A percentile compares a stretch with the other conserved stretches of the same genome.
Conservation (phyloP, 30 jellyfish, hydroid and myxozoan species). For the Mastigias papua region DNA sequence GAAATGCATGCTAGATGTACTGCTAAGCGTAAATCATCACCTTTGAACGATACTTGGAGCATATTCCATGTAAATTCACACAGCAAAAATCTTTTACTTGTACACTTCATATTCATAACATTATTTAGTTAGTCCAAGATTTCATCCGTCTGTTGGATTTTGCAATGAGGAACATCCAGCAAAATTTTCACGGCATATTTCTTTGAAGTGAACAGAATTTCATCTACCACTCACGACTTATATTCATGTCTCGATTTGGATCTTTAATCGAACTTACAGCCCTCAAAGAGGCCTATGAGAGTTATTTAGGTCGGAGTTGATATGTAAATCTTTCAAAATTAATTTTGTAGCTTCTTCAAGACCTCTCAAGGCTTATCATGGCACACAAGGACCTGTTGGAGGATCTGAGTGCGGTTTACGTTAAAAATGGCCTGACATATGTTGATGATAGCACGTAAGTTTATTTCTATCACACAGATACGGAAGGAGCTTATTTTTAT, state of each 20-base stretch:
- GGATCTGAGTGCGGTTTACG: not conserved
- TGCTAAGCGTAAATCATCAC: too few species aligned
- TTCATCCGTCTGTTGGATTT: too few species aligned
- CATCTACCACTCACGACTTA: too few species aligned
- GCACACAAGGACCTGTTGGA: constrained; percentile 4
- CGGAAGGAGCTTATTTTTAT: not conserved
- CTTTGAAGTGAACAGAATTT: too few species aligned
- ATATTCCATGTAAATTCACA: too few species aligned
- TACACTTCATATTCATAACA: too few species aligned
- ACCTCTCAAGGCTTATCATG: not conserved
- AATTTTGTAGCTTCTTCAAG: constrained; percentile 3
- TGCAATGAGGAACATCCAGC: too few species aligned
- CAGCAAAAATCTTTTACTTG: too few species aligned
- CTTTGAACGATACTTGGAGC: too few species aligned
- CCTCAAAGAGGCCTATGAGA: not conserved
- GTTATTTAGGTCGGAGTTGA: not conserved
- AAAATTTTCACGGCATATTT: too few species aligned
- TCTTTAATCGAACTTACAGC: not conserved
- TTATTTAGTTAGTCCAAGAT: too few species aligned
- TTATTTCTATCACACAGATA: not conserved
- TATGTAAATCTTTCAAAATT: not conserved
- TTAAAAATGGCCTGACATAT: not conserved
- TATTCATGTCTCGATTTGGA: not conserved
- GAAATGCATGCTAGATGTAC: too few species aligned
- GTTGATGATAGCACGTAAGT: not conserved